Base-by-base conservation (phyloP, 2,113 vertebrate species). In the Orycteropus afer region DNA sequence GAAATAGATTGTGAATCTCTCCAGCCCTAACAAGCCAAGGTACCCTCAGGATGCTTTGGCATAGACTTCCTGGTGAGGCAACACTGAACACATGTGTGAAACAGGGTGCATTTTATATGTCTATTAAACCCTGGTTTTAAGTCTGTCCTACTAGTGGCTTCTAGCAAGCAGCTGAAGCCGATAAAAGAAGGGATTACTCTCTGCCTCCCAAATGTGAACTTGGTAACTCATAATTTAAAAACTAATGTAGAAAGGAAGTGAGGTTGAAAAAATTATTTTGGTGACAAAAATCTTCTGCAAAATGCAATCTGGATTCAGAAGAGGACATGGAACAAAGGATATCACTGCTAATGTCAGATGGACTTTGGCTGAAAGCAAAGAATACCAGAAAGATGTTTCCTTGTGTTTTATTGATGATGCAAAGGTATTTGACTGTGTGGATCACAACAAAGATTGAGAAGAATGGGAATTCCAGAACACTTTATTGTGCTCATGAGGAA, bases 151-250 rank as follows among this genome's bases (percentile, higher is more conserved):
- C 0, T n/a, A 32, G 83, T 45, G 32, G 4, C 37, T 71, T 88
- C 4, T 32, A 27, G 63, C 42, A 93, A 65, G 61, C 27, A 81
- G n/a, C 53, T 53, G 2, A 63, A 29, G 29, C 6, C 22, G 57
- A 57, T 78, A 83, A 71, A 88, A 80, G 40, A 65, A 51, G 47
- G 34, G 34, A 22, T 17, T 15, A 20, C 63, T 88, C 27, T 45
- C 25, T 89, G 37, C 78, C 53, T 91, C 45, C 65, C 79, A 76
- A 78, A 92, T 29, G 40, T 4, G 17, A 57, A 90, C n/a, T 47
- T 78, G 45, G 47, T 67, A 84, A 85, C 17, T 45, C 47, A 34
- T 42, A 73, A 93, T 76, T 95, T 76, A 94, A 69, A 95, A 92
- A 89, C 3, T 32, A 25, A 29, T 45, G 0, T 27, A 73, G 74